Percentiles rank a stretch among this genome's conserved stretches.
These are phyloP conservation scores for Physella acuta DNA, from an alignment of 1,140 invertebrate genomes.

Conservation along the genomic window DNA sequence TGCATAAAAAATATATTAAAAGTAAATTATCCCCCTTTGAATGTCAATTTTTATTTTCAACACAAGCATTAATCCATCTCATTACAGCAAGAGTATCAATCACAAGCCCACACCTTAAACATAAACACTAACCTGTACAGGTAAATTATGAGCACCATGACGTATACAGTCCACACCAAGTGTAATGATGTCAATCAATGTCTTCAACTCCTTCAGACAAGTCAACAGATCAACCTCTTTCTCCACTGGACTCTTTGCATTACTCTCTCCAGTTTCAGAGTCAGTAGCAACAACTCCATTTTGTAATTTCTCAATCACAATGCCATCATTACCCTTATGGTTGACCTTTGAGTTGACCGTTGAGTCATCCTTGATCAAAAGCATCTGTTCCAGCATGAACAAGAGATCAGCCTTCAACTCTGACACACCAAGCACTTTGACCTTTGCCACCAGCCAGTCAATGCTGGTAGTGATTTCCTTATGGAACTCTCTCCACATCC, in stretches of 20 bases:
- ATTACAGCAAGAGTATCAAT: too few species aligned
- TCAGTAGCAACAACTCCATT: background rate
- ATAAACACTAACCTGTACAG: slow-evolving; percentile 36
- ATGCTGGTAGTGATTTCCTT: slow-evolving; percentile 32
- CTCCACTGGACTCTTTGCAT: background rate
- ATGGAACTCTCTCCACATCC: slow-evolving; percentile 35
- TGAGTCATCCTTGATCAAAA: slow-evolving; percentile 19
- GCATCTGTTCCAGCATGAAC: slow-evolving; percentile 25
- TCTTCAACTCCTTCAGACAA: slow-evolving; percentile 28
- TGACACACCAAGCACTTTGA: slow-evolving; percentile 29
- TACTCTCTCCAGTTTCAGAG: background rate
- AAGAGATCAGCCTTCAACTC: slow-evolving; percentile 32
- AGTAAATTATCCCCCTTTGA: too few species aligned
- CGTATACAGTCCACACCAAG: slow-evolving; percentile 37
- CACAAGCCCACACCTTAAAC: too few species aligned
- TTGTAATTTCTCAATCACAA: background rate
- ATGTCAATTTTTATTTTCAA: too few species aligned
- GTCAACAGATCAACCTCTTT: background rate
- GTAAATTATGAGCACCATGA: slow-evolving; percentile 35
- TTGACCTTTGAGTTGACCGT: slow-evolving; percentile 16
- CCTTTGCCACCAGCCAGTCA: slow-evolving; percentile 41
- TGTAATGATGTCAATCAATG: slow-evolving; percentile 31
- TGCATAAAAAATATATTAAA: too few species aligned
- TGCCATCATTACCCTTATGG: slow-evolving; percentile 11
- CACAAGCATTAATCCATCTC: too few species aligned